Conservation (phyloP, 23 tunicate genomes). For the Styela plicata region DNA sequence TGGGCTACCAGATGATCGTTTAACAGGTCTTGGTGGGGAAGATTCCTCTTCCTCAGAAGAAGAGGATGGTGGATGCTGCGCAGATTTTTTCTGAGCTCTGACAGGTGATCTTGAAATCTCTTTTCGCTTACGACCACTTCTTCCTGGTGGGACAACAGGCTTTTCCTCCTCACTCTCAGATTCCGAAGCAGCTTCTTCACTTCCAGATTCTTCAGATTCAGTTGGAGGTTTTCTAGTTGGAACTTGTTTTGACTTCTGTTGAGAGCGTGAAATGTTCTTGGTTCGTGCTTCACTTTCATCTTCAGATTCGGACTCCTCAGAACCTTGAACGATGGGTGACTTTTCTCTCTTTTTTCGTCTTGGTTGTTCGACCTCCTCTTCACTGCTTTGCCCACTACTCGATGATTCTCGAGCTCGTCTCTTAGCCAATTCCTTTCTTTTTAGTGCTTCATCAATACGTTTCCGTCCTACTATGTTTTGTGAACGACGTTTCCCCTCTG, state of each 20-base stretch:
- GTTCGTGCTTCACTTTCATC: neutral
- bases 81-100: neutral
- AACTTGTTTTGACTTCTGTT: neutral
- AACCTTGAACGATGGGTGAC: neutral
- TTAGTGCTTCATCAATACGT: neutral
- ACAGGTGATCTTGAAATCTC: neutral
- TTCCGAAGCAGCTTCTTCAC: neutral
- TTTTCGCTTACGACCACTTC: neutral
- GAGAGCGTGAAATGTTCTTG: too few relatives aligned
- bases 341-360: too few relatives aligned
- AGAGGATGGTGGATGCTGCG: neutral
- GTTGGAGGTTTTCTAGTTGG: neutral
- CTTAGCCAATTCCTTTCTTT: neutral
- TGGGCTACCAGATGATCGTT: neutral
- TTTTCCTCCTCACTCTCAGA: neutral
- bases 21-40: neutral
- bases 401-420: neutral
- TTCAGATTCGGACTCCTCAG: neutral
- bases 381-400: neutral
- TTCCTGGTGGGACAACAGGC: neutral
- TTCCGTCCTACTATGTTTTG: neutral
- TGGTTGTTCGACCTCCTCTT: neutral
- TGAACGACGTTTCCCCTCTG: neutral
- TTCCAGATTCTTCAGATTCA: neutral
- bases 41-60: neutral